phyloP scores from a whole-genome alignment of 1,140 invertebrate species.

The Magallana ariakensis region DNA sequence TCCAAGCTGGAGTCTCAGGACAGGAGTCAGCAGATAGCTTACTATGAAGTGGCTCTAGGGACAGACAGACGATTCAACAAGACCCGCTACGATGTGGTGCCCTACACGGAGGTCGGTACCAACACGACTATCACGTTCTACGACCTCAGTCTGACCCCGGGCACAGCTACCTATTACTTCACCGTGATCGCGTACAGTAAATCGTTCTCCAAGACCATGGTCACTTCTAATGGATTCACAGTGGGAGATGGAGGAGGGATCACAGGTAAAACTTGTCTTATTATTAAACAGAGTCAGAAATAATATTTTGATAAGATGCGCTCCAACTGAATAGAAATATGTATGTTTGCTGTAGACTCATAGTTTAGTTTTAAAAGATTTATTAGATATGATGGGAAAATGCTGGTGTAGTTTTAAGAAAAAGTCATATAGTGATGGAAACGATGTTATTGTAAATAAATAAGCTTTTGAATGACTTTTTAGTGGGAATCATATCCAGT shows the following conservation, averaged over 20 bases:
- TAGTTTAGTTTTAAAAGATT: too few relatives aligned
- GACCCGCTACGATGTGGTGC: constrained; percentile 69
- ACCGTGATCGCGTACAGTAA: constrained; percentile 68
- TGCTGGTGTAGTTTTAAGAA: too few relatives aligned
- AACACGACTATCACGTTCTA: constrained; percentile 67
- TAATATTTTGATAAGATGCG: too few relatives aligned
- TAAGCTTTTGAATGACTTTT: neutral
- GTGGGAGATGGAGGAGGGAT: constrained; percentile 63
- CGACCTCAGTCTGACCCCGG: constrained; percentile 61
- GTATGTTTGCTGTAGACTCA: too few relatives aligned
- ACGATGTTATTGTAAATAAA: neutral
- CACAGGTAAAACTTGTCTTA: constrained; percentile 48
- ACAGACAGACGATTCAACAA: constrained; percentile 67
- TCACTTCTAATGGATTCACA: constrained; percentile 70
- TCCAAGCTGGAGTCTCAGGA: constrained; percentile 1
- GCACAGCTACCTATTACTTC: constrained; percentile 66
- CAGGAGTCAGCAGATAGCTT: constrained; percentile 56
- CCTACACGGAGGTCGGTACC: constrained; percentile 64
- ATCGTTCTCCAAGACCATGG: constrained; percentile 58
- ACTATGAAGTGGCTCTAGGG: constrained; percentile 71
- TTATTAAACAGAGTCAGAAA: neutral
- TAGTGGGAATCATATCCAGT: neutral
- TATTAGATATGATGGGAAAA: too few relatives aligned
- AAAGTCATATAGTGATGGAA: too few relatives aligned
- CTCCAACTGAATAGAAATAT: too few relatives aligned